phyloP scores from a whole-genome alignment of 2,113 vertebrate species.

The Ictalurus punctatus region DNA sequence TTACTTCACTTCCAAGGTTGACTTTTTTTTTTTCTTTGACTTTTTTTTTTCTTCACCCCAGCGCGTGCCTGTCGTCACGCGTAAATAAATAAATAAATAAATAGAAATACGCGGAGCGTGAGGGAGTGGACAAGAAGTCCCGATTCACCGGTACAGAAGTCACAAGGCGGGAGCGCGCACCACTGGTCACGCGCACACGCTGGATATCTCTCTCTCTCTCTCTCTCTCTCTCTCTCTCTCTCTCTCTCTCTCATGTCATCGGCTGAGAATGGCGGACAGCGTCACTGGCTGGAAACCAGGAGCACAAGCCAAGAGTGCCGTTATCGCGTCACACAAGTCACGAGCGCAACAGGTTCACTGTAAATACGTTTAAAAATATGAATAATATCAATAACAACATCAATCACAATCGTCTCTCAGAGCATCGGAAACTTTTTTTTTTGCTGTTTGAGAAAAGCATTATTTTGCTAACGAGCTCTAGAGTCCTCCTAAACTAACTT shows the following conservation, averaged over 20 bases:
- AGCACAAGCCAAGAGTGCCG: slow-evolving; percentile 3
- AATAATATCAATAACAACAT: background rate
- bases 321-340: background rate
- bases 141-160: background rate
- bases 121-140: background rate
- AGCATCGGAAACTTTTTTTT: background rate
- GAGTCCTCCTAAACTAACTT: background rate
- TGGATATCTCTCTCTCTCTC: background rate
- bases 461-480: background rate
- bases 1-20: slow-evolving; percentile 13
- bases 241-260: background rate
- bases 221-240: background rate
- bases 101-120: too few relatives aligned
- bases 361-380: background rate
- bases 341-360: slow-evolving; percentile 14
- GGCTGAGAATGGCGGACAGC: slow-evolving; percentile 23
- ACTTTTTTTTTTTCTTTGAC: too few relatives aligned
- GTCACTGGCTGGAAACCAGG: slow-evolving; percentile 24
- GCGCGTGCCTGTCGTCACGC: background rate
- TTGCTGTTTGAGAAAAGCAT: background rate
- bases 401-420: background rate
- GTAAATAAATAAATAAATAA: background rate
- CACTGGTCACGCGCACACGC: background rate
- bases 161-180: slow-evolving; percentile 12
- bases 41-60: too few relatives aligned